Conservation (phyloP, 2,888 invertebrate species). For the Spodoptera picta region DNA sequence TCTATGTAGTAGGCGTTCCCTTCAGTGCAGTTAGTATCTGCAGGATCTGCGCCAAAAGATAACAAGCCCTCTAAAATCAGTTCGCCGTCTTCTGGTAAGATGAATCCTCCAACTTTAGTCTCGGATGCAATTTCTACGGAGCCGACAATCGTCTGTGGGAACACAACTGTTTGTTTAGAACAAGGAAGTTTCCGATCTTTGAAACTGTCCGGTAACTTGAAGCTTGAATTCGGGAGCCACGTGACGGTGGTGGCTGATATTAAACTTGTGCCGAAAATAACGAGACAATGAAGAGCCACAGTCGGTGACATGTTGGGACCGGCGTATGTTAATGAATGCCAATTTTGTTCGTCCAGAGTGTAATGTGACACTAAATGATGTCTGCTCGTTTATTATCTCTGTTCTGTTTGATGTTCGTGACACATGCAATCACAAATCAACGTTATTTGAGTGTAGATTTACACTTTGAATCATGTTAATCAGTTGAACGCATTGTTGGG, state of each 20-base stretch:
- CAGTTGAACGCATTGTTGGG: conserved; percentile 19
- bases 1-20: conserved; percentile 73
- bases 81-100: conserved; percentile 80
- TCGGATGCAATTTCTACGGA: conserved; percentile 67
- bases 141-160: conserved; percentile 71
- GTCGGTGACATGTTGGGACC: conserved; percentile 51
- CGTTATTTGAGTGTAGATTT: conserved; percentile 50
- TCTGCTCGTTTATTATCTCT: conserved; percentile 73
- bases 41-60: conserved; percentile 65
- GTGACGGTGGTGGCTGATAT: conserved; percentile 70
- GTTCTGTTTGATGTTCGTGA: conserved; percentile 64
- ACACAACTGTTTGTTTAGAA: conserved; percentile 78
- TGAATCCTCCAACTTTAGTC: conserved; percentile 67
- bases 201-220: conserved; percentile 76
- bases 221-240: conserved; percentile 78
- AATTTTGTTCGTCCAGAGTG: conserved; percentile 55
- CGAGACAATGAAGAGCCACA: conserved; percentile 28
- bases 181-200: conserved; percentile 77
- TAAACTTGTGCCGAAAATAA: conserved; percentile 52
- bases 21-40: conserved; percentile 68
- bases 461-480: conserved; percentile 44
- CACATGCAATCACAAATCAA: conserved; percentile 65
- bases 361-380: conserved; percentile 76
- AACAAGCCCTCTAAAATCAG: conserved; percentile 74
- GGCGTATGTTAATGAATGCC: conserved; percentile 64